Percentiles rank a stretch among this genome's conserved stretches.
Evolutionary conservation across 2,113 vertebrate genomes (phyloP).

Genomic region (Podarcis raffonei): DNA sequence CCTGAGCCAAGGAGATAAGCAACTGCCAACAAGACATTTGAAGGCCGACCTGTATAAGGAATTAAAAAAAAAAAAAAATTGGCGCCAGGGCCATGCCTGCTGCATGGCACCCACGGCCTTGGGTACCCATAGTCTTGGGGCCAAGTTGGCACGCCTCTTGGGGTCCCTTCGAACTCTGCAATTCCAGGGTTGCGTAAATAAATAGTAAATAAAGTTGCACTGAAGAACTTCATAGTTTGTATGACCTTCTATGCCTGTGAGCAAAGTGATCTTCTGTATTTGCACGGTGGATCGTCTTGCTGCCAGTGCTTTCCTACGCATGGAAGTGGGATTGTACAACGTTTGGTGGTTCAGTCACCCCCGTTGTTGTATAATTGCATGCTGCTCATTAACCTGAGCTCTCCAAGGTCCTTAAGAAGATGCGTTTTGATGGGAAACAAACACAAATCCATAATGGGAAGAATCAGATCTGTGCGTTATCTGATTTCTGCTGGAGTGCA

Average conservation of each 20-base stretch:
- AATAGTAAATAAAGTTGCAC: neutral
- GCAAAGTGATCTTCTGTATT: neutral
- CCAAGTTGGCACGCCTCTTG: too few species aligned
- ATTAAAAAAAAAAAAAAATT: too few species aligned
- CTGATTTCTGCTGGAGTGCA: constrained; percentile 39
- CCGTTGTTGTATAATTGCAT: constrained; percentile 4
- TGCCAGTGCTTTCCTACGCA: neutral
- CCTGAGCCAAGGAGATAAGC: too few species aligned
- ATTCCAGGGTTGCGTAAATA: neutral
- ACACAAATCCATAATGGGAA: neutral
- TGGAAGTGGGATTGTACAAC: neutral
- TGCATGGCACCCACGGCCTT: too few species aligned
- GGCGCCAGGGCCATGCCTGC: too few species aligned
- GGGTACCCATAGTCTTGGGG: too few species aligned
- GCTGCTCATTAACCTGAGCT: constrained; percentile 14
- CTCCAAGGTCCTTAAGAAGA: neutral
- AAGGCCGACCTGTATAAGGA: too few species aligned
- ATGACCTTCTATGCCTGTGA: neutral
- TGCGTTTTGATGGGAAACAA: constrained; percentile 18
- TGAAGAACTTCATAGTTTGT: neutral
- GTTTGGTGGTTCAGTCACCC: neutral
- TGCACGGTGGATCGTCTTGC: neutral
- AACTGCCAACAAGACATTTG: too few species aligned
- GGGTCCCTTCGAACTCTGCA: too few species aligned
- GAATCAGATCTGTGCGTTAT: constrained; percentile 5